Conservation (phyloP, 2,797 vertebrate species). For the Falco concolor region DNA sequence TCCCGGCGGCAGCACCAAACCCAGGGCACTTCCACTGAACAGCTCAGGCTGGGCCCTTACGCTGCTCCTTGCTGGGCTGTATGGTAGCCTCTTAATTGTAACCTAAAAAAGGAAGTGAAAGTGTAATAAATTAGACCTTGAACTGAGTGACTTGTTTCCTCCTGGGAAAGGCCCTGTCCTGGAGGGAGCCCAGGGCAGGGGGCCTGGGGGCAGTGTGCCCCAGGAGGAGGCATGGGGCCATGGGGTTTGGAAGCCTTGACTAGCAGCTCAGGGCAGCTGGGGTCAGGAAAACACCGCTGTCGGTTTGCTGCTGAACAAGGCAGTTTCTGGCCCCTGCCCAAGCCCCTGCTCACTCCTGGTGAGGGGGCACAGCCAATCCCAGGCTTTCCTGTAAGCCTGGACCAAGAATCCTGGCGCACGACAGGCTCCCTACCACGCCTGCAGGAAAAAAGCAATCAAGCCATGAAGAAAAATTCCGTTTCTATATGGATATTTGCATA, state of each 20-base stretch:
- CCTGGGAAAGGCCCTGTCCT: background rate
- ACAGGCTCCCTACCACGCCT: fast-evolving
- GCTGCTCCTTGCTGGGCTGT: fast-evolving
- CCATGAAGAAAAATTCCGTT: background rate
- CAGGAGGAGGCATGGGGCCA: fast-evolving
- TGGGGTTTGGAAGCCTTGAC: background rate
- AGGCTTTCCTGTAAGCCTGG: background rate
- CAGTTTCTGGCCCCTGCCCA: background rate
- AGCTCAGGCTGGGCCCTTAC: background rate
- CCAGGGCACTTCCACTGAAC: background rate
- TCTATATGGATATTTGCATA: background rate
- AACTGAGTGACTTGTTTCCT: background rate
- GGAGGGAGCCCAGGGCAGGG: background rate
- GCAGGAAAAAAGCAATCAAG: background rate
- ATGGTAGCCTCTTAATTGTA: background rate
- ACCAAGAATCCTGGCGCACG: background rate
- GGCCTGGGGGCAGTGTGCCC: background rate
- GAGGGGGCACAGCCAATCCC: background rate
- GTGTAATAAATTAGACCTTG: background rate
- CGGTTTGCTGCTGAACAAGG: background rate
- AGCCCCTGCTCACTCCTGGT: background rate
- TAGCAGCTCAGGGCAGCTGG: background rate
- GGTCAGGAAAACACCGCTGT: background rate
- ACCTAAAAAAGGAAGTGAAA: background rate
- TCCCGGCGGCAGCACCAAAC: fast-evolving